These are phyloP conservation scores for Callaeas wilsoni DNA, from an alignment of 2,113 vertebrate genomes.

Conservation along the genomic window DNA sequence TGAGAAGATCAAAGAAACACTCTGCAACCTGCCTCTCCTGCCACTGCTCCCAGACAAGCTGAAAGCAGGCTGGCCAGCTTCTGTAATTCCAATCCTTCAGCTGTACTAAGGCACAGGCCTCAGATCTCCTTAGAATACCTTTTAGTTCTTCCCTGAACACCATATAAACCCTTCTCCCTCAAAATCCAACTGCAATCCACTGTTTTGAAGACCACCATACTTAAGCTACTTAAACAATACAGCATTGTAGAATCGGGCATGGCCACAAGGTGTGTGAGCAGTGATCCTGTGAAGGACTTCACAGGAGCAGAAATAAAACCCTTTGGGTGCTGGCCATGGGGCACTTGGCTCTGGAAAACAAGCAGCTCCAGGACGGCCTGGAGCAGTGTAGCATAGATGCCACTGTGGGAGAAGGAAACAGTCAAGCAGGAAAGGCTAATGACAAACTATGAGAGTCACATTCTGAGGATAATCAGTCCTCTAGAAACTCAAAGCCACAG, in stretches of 20 bases:
- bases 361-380: not conserved
- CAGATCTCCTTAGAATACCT: not conserved
- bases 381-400: not conserved
- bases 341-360: not conserved
- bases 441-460: accelerated
- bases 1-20: not conserved
- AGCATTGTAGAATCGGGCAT: not conserved
- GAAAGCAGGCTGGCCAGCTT: not conserved
- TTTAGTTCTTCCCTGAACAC: not conserved
- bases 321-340: not conserved
- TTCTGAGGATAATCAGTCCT: not conserved
- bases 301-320: not conserved
- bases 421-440: not conserved
- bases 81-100: not conserved
- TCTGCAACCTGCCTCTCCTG: not conserved
- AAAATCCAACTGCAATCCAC: not conserved
- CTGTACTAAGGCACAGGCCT: not conserved
- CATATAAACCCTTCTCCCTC: not conserved
- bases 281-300: not conserved
- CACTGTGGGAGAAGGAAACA: not conserved
- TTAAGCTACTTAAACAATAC: not conserved
- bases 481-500: not conserved
- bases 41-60: not conserved
- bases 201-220: not conserved
- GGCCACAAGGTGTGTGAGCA: not conserved